These are phyloP conservation scores for Cryptoprocta ferox DNA, from an alignment of 2,797 vertebrate genomes.

Conservation along the genomic window DNA sequence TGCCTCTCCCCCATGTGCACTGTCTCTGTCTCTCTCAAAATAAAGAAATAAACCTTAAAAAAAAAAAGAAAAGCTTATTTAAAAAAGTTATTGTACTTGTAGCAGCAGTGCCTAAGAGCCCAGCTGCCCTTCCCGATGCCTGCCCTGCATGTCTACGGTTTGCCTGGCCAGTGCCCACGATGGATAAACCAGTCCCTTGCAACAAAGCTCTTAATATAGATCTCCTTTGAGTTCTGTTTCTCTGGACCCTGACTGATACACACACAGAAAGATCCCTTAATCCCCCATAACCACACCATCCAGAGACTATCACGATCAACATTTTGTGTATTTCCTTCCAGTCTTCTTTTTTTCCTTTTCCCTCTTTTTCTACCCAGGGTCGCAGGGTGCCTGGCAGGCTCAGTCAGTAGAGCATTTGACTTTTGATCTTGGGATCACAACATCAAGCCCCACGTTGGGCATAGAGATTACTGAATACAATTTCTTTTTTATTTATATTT, in stretches of 20 bases:
- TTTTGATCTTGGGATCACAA: background rate
- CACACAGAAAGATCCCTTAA: background rate
- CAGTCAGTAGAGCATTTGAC: background rate
- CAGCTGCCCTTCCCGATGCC: background rate
- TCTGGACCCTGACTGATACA: background rate
- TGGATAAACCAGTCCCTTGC: background rate
- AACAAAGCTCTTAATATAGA: background rate
- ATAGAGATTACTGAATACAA: background rate
- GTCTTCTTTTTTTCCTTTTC: too few relatives aligned
- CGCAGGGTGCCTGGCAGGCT: background rate
- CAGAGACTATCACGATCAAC: background rate
- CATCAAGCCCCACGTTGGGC: background rate
- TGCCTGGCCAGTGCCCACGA: background rate
- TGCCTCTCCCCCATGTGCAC: background rate
- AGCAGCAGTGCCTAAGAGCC: background rate
- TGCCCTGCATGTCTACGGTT: background rate
- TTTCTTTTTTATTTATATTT: too few relatives aligned
- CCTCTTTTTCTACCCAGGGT: background rate
- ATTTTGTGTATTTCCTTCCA: background rate
- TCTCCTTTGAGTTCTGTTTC: background rate
- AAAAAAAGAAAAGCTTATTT: background rate
- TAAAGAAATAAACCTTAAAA: background rate
- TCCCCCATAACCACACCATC: too few relatives aligned
- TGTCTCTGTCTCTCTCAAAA: too few relatives aligned
- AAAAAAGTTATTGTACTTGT: background rate